Base-by-base conservation (phyloP, 2,797 vertebrate genomes). In the Phyllotis vaccarum region DNA sequence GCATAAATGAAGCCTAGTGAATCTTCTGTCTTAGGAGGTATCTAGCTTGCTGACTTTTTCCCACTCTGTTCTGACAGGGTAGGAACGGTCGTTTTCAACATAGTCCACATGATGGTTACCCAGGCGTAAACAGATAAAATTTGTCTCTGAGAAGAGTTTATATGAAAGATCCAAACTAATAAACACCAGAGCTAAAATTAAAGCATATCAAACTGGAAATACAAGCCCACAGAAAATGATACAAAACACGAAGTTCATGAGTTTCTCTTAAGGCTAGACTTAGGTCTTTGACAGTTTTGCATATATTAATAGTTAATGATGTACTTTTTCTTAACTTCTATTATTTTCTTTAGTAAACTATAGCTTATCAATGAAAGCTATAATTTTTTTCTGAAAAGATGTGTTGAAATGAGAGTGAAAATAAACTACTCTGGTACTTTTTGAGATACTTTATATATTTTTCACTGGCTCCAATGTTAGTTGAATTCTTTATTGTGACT, bases 91-190 rank as follows among this genome's bases (percentile, higher is more conserved):
- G 31, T 52, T 93, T 93, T 91, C 70, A 76, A 72, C 40, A 29
- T 7, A 29, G 9, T 31, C 66, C 68, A 24, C 34, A 54, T 90
- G 43, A 31, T 78, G 34, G 9, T 46, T 74, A 56, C 1, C 13
- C 86, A 92, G 56, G 62, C 91, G 70, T 95, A 75, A 95, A 86
- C 54, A 85, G 52, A 72, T 52, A 24, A 94, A 95, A 82, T 89
- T 68, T 91, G 54, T 75, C 68, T 70, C 17, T 80, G 40, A 95
- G 87, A 40, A 90, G 13, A 87, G 29, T 82, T 62, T 37, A 93
- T 52, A 81, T 52, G 27, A 68, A 85, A 74, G 72, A 95, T 93
- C 85, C 3, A 60, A 95, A 83, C 10, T 12, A 64, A 14, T 89
- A 68, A 60, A 80, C 76, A 90, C 62, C 7, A 12, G 64, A 87